Evolutionary conservation across 2,113 vertebrate genomes (phyloP).

Genomic region (Condylura cristata): DNA sequence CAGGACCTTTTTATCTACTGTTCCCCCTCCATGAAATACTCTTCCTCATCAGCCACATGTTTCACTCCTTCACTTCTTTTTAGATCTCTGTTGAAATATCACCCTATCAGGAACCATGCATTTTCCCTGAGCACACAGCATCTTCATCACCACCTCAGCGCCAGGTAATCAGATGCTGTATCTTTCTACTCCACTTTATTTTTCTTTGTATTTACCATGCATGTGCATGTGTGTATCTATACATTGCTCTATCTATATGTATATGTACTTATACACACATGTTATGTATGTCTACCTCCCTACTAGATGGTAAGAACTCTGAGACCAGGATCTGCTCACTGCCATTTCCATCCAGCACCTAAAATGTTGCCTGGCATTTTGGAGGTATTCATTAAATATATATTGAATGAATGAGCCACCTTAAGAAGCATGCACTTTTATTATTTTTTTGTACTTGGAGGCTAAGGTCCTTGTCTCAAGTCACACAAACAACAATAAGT

Average conservation of each 20-base stretch:
- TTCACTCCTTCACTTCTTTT: background rate
- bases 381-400: background rate
- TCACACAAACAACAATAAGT: background rate
- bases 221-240: background rate
- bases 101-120: background rate
- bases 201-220: background rate
- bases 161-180: background rate
- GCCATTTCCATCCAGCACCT: background rate
- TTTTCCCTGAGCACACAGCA: background rate
- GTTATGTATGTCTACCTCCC: background rate
- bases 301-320: background rate
- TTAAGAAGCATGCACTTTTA: background rate
- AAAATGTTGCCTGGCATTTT: background rate
- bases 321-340: background rate
- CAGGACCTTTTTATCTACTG: background rate
- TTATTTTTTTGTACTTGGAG: background rate
- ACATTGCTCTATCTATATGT: too few relatives aligned
- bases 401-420: background rate
- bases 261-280: background rate
- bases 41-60: background rate
- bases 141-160: background rate
- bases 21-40: background rate
- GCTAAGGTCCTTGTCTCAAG: background rate
- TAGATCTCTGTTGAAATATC: background rate
- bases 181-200: background rate